These are phyloP conservation scores for Tinamus major DNA, from an alignment of 2,797 vertebrate species.

Conservation along the genomic window DNA sequence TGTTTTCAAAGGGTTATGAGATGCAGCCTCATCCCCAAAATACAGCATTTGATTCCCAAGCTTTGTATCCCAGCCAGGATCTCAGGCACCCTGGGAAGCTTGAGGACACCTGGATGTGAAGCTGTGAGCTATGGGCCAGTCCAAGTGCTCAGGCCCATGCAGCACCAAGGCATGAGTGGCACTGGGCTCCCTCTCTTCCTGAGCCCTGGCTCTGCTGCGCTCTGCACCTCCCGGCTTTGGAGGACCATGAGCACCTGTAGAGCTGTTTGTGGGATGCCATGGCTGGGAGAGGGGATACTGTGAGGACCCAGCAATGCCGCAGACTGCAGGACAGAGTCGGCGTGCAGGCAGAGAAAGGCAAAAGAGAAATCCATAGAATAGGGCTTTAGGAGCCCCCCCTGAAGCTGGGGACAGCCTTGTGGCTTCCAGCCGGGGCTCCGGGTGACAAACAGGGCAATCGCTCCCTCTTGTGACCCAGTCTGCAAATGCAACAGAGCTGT, in stretches of 20 bases:
- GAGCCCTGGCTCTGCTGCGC: background rate
- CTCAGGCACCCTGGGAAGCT: background rate
- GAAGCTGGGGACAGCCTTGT: fast-evolving
- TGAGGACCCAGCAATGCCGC: background rate
- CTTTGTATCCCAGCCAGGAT: background rate
- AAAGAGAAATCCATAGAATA: fast-evolving
- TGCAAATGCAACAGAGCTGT: background rate
- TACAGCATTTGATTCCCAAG: background rate
- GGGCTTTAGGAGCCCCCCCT: fast-evolving
- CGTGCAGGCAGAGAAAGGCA: fast-evolving
- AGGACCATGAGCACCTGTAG: background rate
- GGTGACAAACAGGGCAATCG: background rate
- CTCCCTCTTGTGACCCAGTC: conserved; percentile 51
- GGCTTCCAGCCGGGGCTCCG: background rate
- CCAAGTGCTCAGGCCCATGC: fast-evolving
- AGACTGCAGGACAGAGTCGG: background rate
- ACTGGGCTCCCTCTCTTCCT: background rate
- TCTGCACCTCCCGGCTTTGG: background rate
- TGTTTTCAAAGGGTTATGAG: background rate
- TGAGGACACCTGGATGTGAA: fast-evolving
- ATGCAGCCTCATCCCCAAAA: background rate
- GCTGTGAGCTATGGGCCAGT: background rate
- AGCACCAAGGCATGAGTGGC: fast-evolving
- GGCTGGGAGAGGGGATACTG: no score
- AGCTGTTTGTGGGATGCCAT: background rate